These are phyloP conservation scores for Brevipalpus yothersi DNA, from an alignment of 1,140 invertebrate genomes.

Conservation along the genomic window DNA sequence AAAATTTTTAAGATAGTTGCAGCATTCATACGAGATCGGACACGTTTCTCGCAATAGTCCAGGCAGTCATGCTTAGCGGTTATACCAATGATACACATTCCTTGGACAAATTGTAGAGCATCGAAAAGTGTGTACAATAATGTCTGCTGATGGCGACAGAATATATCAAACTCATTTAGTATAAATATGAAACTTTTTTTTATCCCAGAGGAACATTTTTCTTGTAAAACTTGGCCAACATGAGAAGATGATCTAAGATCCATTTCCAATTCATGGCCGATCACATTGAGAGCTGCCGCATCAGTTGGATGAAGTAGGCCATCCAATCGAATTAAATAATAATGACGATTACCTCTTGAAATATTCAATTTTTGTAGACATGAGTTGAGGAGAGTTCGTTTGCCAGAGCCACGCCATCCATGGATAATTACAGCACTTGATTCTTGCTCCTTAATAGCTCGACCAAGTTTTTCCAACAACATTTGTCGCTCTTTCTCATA, in stretches of 20 bases:
- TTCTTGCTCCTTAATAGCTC: background rate
- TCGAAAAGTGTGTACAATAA: slow-evolving; percentile 10
- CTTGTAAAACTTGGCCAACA: background rate
- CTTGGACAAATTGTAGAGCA: slow-evolving; percentile 3
- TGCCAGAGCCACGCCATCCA: background rate
- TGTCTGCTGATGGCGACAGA: slow-evolving; percentile 4
- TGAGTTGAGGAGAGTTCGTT: background rate
- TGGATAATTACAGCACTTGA: background rate
- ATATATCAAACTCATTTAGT: slow-evolving; percentile 10
- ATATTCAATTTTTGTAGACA: background rate
- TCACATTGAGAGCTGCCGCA: background rate
- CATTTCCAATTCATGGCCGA: background rate
- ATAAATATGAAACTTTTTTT: slow-evolving; percentile 5
- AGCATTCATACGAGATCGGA: slow-evolving; percentile 1
- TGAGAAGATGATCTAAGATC: background rate
- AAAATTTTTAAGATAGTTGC: background rate
- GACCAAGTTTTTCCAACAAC: background rate
- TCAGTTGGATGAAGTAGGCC: slow-evolving; percentile 1
- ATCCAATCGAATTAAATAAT: background rate
- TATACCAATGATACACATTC: slow-evolving; percentile 3
- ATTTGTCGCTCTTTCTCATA: background rate
- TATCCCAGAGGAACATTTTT: background rate
- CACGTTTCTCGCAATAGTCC: slow-evolving; percentile 2
- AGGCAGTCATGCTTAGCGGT: slow-evolving; percentile 1
- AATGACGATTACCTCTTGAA: background rate